Percentiles rank a stretch among this genome's conserved stretches.
phyloP scores from a whole-genome alignment of 2,113 vertebrate genomes.

The Psammodynastes pulverulentus region DNA sequence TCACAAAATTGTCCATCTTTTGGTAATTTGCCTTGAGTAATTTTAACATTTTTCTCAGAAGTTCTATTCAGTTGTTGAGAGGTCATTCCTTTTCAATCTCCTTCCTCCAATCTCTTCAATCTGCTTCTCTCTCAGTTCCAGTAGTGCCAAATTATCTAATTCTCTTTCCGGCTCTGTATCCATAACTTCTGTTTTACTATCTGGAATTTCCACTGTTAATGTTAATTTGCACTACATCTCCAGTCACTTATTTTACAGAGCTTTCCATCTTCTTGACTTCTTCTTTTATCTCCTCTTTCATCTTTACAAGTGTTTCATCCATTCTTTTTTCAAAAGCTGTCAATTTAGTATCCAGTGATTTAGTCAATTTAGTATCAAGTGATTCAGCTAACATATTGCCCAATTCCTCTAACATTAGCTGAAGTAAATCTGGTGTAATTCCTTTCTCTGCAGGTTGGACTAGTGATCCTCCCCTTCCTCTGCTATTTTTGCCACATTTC shows the following conservation, averaged over 20 bases:
- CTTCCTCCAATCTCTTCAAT: background rate
- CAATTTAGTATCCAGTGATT: background rate
- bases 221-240: background rate
- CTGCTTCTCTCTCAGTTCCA: background rate
- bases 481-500: background rate
- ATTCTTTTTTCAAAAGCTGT: background rate
- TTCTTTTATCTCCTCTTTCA: background rate
- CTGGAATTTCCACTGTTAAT: background rate
- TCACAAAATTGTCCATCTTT: background rate
- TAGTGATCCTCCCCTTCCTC: background rate
- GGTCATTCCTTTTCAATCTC: background rate
- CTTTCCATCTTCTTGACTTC: background rate
- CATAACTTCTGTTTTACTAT: background rate
- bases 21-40: background rate
- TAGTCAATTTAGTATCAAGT: background rate
- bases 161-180: background rate
- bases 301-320: background rate
- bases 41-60: background rate
- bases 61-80: background rate
- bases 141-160: background rate
- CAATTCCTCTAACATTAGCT: background rate
- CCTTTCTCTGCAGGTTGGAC: background rate
- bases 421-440: background rate
- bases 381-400: background rate
- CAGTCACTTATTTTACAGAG: background rate